Base-by-base conservation (phyloP, 2,888 invertebrate species). In the Agonopterix heracliana region DNA sequence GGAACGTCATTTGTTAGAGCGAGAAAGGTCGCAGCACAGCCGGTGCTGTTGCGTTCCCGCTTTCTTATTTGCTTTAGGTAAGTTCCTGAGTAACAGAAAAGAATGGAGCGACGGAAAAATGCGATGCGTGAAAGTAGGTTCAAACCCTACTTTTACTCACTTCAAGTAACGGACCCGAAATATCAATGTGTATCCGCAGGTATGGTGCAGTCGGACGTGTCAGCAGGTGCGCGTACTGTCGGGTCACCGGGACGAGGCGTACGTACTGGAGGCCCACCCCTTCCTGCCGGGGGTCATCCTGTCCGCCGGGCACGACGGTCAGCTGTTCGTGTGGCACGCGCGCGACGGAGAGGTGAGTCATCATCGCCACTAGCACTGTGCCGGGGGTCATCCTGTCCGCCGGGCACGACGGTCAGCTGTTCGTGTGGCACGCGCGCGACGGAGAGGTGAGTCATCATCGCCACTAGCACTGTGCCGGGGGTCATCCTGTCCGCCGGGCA, bases 291-390 rank as follows among this genome's bases (percentile, higher is more conserved):
- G 90, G 65, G 91, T 98, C 48, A 83, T 98, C 58, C 89, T 99
- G 43, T 98, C 97, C 9, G 98, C 98, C 36, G 98, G 98, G 0
- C 99, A 99, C 77, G 99, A 99, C 85, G 99, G 99, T 0, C 93
- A 95, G 71, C 90, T 97, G 45, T 93, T 95, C 63, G 90, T 96
- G 55, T 96, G 96, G 97, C 94, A 96, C 75, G 93, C 95, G 9
- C 47, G 50, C 1, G 44, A 46, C 8, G 66, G 66, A 1, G 64
- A 69, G 61, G 67, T 47, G 34, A n/a, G n/a, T n/a, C n/a, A n/a
- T n/a, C n/a, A n/a, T n/a, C n/a, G n/a, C n/a, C n/a, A n/a, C n/a
- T n/a, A n/a, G n/a, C n/a, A n/a, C n/a, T n/a, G n/a, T 67, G 83
- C 90, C 93, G 40, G 93, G 90, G 65, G 91, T 98, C 48, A 83